Base-by-base conservation (phyloP, 1,140 invertebrate species). In the Phenacoccus solenopsis region DNA sequence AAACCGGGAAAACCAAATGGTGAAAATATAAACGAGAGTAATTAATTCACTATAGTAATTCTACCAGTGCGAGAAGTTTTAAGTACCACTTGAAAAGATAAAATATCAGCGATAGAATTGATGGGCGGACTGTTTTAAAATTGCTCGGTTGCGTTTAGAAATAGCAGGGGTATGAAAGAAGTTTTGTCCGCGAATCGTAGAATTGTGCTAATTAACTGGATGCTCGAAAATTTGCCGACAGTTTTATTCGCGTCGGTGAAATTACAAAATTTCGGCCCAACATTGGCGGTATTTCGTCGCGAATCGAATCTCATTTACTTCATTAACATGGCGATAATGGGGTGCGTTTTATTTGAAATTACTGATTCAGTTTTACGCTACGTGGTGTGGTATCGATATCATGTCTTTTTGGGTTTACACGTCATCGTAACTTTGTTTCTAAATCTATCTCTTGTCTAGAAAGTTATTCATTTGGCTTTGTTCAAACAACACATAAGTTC, bases 11-110 rank as follows among this genome's bases (percentile, higher is more conserved):
- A 32, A 3, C 38, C 12, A n/a, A 49, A 49, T 10, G 12, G 12
- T n/a, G 38, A 49, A 49, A 49, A 49, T 49, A 49, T 49, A 49
- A 49, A 49, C 38, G 38, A 49, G 38, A n/a, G 38, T 49, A 49
- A 49, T 49, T 49, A 49, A 49, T 49, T 49, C 38, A 49, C 38
- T 49, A 49, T 49, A 49, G 38, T 49, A 49, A 49, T 49, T 49
- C 12, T 49, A 49, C 38, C 38, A 49, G 38, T n/a, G 38, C 13
- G 30, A 32, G 38, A 49, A 49, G 38, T 49, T 49, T 49, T 16
- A 49, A 49, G 38, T 49, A 49, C 38, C 38, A 49, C 38, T 49
- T 49, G 12, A 49, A 49, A 49, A 49, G 38, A 49, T 49, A 49
- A 49, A 49, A 49, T 49, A 49, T 49, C 38, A 49, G 38, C 12